Base-by-base conservation (phyloP, 2,113 vertebrate species). In the Cyprinodon brontotheroides region DNA sequence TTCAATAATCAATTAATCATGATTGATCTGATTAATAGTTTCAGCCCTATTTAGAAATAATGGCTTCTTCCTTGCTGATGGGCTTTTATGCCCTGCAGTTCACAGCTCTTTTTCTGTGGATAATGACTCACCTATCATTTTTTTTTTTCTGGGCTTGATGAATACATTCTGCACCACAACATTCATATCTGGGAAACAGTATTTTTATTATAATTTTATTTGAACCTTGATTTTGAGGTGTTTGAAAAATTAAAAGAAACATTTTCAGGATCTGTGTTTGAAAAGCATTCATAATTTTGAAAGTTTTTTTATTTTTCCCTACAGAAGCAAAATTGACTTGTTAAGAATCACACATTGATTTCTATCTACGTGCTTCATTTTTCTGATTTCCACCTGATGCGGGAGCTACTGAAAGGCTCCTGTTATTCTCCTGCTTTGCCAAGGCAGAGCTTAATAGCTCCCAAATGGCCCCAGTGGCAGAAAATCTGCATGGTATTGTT, bases 401-500 rank as follows among this genome's bases (percentile, higher is more conserved):
- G 11, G 72, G 61, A 82, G 78, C 74, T 60, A 14, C 65, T 80
- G 80, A 86, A 79, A 78, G 69, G 63, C 74, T 40, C 61, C 72
- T 76, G 80, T 80, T 74, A 70, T 79, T 65, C 75, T 71, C 61
- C 40, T 79, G 12, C 83, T 74, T 77, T 79, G 86, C 59, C 73
- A 75, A 84, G 66, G 39, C 68, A 11, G 68, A 70, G 73, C 70
- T 82, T 89, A 82, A 85, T 81, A 84, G 82, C 82, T 86, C 76
- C 82, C 84, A 80, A 87, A 86, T 63, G 64, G 72, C 78, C 17
- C 77, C 73, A 45, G 38, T 77, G 79, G 77, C 86, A 83, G 78
- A 80, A 75, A 78, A 86, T 75, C 75, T 86, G 72, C 85, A 77
- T 80, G 61, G 79, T 74, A 83, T 80, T 90, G 72, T 85, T 80